A percentile compares a stretch with the other conserved stretches of the same genome.
Evolutionary conservation across 2,113 vertebrate genomes (phyloP).

Genomic region (Cnemophilus loriae): DNA sequence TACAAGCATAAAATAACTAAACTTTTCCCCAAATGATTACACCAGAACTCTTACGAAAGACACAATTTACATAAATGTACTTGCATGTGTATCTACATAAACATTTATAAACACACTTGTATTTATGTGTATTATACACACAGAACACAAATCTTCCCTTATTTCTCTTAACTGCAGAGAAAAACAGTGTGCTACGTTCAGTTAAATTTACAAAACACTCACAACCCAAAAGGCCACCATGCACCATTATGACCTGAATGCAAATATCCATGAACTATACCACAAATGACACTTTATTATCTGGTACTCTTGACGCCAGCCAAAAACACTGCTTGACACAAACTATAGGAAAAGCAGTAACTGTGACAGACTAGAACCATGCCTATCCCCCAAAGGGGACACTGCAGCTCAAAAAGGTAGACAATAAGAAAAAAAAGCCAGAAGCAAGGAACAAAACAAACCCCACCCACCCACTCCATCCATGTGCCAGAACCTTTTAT

Average conservation of each 20-base stretch:
- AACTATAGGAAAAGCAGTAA: background rate
- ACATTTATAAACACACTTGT: background rate
- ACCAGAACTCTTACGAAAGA: background rate
- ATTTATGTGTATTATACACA: background rate
- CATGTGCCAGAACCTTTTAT: background rate
- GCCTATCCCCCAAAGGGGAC: background rate
- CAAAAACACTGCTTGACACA: background rate
- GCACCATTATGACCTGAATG: background rate
- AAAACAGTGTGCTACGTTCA: background rate
- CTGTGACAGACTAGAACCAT: background rate
- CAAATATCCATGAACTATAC: background rate
- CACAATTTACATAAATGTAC: accelerated
- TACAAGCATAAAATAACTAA: background rate
- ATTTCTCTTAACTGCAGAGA: background rate
- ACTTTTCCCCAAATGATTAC: background rate
- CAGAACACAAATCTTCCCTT: background rate
- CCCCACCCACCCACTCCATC: background rate
- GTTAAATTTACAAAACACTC: background rate
- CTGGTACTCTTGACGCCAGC: background rate
- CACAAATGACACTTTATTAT: background rate
- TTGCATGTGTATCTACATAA: background rate
- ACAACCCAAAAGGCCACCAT: background rate
- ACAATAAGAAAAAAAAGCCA: accelerated
- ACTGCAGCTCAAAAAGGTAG: background rate
- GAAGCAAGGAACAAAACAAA: background rate